Evolutionary conservation across 2,113 vertebrate genomes (phyloP).

Genomic region (Athene noctua): DNA sequence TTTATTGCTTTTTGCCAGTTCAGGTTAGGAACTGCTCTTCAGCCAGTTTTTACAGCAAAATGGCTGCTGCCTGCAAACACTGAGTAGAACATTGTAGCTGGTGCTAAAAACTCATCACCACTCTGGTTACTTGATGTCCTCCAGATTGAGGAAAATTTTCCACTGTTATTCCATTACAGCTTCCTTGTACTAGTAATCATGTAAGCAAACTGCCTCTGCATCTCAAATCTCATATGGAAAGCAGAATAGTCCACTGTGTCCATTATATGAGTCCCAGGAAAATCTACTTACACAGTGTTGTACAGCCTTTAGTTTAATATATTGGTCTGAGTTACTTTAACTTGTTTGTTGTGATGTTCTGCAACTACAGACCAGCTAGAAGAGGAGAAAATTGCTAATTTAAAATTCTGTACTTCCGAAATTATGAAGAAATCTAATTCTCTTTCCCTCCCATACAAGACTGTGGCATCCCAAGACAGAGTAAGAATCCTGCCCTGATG

Average conservation of each 20-base stretch:
- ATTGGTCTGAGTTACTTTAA: neutral
- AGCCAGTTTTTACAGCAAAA: neutral
- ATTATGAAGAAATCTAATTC: neutral
- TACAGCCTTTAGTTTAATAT: neutral
- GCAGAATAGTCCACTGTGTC: neutral
- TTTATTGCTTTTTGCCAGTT: neutral
- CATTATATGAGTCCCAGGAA: neutral
- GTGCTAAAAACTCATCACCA: neutral
- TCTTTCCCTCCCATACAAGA: neutral
- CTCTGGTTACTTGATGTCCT: neutral
- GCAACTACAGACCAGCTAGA: neutral
- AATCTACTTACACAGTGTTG: neutral
- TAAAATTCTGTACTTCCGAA: neutral
- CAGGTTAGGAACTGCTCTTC: neutral
- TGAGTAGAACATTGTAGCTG: neutral
- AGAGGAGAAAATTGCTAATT: neutral
- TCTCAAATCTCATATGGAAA: neutral
- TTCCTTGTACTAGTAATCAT: neutral
- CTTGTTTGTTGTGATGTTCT: neutral
- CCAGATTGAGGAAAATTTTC: neutral
- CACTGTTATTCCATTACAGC: neutral
- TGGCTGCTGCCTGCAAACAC: neutral
- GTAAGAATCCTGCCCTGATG: neutral
- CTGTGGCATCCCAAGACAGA: neutral
- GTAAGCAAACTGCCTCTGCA: neutral